These are phyloP conservation scores for Clarias gariepinus DNA, from an alignment of 2,113 vertebrate species.

Conservation along the genomic window DNA sequence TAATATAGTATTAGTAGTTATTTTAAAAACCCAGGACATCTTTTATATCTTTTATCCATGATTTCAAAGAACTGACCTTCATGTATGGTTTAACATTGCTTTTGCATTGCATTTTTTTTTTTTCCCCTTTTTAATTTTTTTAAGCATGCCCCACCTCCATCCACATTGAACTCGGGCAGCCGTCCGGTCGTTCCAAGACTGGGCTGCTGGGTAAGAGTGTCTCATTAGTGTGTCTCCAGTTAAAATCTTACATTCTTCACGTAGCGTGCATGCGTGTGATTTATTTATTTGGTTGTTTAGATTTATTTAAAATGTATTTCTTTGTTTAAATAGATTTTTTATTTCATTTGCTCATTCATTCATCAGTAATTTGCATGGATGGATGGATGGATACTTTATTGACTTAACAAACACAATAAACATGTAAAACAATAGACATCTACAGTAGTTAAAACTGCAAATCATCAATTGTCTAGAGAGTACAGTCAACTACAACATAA, in stretches of 20 bases:
- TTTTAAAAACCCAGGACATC: neutral
- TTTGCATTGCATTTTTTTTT: constrained; percentile 44
- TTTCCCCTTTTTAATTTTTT: constrained; percentile 24
- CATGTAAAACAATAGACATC: no score
- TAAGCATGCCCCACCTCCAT: constrained; percentile 71
- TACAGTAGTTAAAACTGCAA: no score
- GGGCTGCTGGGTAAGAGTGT: constrained; percentile 69
- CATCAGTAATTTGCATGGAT: neutral
- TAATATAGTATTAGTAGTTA: neutral
- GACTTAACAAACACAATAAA: no score
- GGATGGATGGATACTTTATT: no score
- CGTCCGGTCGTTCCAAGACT: constrained; percentile 68
- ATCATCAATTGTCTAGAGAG: no score
- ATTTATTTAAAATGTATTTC: neutral
- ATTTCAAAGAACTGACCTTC: neutral
- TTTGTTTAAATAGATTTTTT: neutral
- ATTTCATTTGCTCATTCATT: neutral
- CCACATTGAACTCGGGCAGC: constrained; percentile 70
- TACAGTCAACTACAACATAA: no score
- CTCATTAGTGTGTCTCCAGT: neutral
- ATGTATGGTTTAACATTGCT: constrained; percentile 1
- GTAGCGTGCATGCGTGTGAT: neutral
- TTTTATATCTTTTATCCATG: neutral
- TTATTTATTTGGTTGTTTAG: neutral
- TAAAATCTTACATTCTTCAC: neutral